These are phyloP conservation scores for Rhizoglyphus robini DNA, from an alignment of 1,140 invertebrate genomes.

Conservation along the genomic window DNA sequence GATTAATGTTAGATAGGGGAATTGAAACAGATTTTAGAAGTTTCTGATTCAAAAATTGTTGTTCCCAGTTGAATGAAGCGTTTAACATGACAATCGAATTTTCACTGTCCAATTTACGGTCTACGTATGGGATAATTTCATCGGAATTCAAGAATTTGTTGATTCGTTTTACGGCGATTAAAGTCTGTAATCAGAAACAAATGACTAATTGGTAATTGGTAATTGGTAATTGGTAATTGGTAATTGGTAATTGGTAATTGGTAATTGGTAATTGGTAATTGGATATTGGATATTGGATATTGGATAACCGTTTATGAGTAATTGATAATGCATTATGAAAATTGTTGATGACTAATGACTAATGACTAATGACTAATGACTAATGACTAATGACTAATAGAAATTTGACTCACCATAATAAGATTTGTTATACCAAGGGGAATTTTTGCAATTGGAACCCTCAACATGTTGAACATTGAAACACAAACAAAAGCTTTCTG, in stretches of 20 bases:
- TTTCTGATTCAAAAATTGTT: not conserved
- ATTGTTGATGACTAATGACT: too few relatives aligned
- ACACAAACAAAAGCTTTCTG: slow-evolving; percentile 45
- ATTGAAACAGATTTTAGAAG: slow-evolving; percentile 23
- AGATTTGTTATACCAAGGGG: too few relatives aligned
- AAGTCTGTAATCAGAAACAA: slow-evolving; percentile 25
- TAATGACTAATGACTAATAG: slow-evolving; percentile 20
- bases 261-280: too few relatives aligned
- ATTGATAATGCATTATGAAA: not conserved
- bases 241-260: too few relatives aligned
- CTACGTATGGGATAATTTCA: slow-evolving; percentile 28
- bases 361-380: too few relatives aligned
- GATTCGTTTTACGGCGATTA: slow-evolving; percentile 26
- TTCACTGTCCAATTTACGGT: slow-evolving; percentile 1
- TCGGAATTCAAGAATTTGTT: slow-evolving; percentile 29
- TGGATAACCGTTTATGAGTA: slow-evolving; percentile 29
- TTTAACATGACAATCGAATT: slow-evolving; percentile 33
- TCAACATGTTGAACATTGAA: slow-evolving; percentile 41
- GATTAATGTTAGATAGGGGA: slow-evolving; percentile 34
- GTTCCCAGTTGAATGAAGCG: slow-evolving; percentile 40
- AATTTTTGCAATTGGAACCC: slow-evolving; percentile 39
- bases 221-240: too few relatives aligned
- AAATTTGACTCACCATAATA: slow-evolving; percentile 32
- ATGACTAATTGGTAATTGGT: slow-evolving; percentile 28
- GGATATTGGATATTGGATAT: too few relatives aligned